phyloP scores from a whole-genome alignment of 2,113 vertebrate genomes.

The Tachuris rubrigastra region DNA sequence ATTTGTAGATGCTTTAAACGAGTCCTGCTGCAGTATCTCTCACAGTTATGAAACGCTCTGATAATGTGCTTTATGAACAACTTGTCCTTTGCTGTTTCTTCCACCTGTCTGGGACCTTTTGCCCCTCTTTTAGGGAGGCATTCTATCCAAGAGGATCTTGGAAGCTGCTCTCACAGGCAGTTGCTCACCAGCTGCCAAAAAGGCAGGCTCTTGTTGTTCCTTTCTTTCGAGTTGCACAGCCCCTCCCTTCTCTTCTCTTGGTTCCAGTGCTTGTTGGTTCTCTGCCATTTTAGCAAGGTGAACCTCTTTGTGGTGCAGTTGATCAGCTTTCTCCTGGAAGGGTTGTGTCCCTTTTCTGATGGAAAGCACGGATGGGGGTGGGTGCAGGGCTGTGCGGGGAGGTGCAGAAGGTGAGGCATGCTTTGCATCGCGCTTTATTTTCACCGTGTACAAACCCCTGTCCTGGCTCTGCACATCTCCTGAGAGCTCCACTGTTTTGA shows the following conservation, averaged over 20 bases:
- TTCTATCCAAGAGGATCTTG: background rate
- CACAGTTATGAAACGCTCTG: background rate
- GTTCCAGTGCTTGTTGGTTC: background rate
- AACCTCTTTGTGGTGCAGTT: background rate
- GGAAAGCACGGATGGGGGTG: background rate
- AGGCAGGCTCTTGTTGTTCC: background rate
- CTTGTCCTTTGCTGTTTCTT: background rate
- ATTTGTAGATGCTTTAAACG: accelerated
- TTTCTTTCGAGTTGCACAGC: background rate
- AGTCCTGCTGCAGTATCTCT: background rate
- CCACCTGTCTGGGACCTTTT: background rate
- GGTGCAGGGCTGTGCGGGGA: background rate
- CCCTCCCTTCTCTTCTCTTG: background rate
- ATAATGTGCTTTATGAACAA: background rate
- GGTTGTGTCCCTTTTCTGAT: background rate
- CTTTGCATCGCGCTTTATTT: background rate
- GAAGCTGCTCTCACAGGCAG: background rate
- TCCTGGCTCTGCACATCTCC: background rate
- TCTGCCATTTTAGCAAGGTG: background rate
- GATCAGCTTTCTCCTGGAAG: background rate
- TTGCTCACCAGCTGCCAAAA: background rate
- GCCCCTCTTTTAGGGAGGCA: background rate
- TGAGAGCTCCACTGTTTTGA: background rate
- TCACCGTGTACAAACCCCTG: background rate
- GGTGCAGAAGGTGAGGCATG: background rate